Conservation (phyloP, 2,797 vertebrate species). For the Acipenser transmontanus region DNA sequence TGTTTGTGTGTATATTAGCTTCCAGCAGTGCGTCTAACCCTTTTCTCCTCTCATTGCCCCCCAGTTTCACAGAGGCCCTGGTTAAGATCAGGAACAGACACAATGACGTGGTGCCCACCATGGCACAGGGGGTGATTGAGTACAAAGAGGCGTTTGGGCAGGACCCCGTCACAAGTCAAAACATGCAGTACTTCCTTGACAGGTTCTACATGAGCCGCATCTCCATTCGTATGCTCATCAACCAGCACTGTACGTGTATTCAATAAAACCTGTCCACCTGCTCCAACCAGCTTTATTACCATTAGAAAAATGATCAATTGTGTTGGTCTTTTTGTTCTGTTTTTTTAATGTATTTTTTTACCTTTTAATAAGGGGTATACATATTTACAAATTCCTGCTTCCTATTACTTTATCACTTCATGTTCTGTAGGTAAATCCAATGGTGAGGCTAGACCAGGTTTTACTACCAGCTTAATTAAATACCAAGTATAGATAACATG, state of each 20-base stretch:
- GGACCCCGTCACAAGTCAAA: constrained; percentile 82
- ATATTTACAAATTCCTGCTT: too few species aligned
- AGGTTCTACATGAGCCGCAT: constrained; percentile 95
- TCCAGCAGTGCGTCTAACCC: neutral
- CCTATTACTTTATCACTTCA: too few species aligned
- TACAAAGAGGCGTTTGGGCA: constrained; percentile 84
- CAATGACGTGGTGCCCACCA: constrained; percentile 90
- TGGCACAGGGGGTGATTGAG: constrained; percentile 88
- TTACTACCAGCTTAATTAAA: too few species aligned
- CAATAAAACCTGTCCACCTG: too few species aligned
- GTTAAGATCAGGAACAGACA: constrained; percentile 91
- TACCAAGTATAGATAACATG: too few species aligned
- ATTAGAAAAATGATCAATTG: too few species aligned
- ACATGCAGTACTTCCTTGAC: constrained; percentile 93
- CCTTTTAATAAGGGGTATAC: too few species aligned
- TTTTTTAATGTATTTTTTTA: too few species aligned
- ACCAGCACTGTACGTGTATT: constrained; percentile 83
- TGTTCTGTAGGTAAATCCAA: too few species aligned
- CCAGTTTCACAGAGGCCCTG: constrained; percentile 76
- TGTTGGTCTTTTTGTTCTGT: too few species aligned
- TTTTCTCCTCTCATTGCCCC: neutral
- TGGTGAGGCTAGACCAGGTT: too few species aligned
- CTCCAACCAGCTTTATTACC: too few species aligned
- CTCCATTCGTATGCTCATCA: constrained; percentile 95
- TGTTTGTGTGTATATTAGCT: neutral